These are phyloP conservation scores for Epinotia ramella DNA, from an alignment of 2,888 invertebrate species.

Conservation along the genomic window DNA sequence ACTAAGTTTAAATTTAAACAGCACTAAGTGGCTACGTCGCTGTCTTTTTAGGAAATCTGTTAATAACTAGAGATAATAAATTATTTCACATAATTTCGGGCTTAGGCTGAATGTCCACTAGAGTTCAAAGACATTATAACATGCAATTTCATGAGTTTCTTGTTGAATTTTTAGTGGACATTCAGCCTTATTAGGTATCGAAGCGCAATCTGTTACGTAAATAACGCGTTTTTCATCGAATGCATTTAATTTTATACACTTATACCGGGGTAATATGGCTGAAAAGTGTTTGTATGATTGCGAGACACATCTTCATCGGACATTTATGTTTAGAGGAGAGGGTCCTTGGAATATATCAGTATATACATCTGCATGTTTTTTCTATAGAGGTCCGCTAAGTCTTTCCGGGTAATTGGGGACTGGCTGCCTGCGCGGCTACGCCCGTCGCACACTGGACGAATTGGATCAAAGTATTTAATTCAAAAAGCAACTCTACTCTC, in stretches of 20 bases:
- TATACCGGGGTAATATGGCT: too few relatives aligned
- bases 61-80: conserved; percentile 57
- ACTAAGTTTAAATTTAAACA: conserved; percentile 54
- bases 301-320: neutral
- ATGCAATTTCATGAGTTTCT: neutral
- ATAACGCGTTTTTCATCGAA: conserved; percentile 22
- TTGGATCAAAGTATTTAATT: too few relatives aligned
- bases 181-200: conserved; percentile 43
- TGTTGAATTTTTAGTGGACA: conserved; percentile 1
- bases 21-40: conserved; percentile 66
- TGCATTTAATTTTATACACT: neutral
- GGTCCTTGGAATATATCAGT: too few relatives aligned
- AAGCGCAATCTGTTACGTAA: conserved; percentile 21
- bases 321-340: neutral
- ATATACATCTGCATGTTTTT: too few relatives aligned
- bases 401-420: too few relatives aligned
- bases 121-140: neutral
- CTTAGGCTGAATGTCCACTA: conserved; percentile 41
- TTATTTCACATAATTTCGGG: conserved; percentile 50
- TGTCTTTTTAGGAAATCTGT: conserved; percentile 66
- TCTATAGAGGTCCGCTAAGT: too few relatives aligned
- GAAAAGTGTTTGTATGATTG: neutral
- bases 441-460: too few relatives aligned
- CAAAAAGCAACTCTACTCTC: too few relatives aligned
- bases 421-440: too few relatives aligned